Evolutionary conservation across 2,888 invertebrate species (phyloP).

Genomic region (Holacanthella duospinosa): DNA sequence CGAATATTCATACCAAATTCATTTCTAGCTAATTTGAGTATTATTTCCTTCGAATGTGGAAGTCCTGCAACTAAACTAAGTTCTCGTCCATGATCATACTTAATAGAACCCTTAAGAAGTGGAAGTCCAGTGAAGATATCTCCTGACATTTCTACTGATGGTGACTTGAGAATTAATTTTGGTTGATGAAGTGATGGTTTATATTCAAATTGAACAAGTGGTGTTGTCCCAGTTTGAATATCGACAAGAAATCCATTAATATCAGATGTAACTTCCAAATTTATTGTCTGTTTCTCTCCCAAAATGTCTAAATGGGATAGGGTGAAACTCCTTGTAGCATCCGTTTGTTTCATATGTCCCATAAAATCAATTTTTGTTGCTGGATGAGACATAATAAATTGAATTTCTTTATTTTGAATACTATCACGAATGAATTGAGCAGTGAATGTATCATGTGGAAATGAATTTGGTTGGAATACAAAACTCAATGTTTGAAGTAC

Average conservation of each 20-base stretch:
- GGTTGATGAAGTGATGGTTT: neutral
- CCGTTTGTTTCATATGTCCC: conserved; percentile 2
- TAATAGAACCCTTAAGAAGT: conserved; percentile 20
- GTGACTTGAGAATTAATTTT: neutral
- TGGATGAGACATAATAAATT: conserved; percentile 18
- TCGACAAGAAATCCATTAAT: neutral
- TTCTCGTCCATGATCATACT: conserved; percentile 18
- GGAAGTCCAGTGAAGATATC: conserved; percentile 22
- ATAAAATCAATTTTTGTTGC: conserved; percentile 22
- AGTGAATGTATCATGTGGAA: conserved; percentile 23
- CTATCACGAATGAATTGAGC: conserved; percentile 1
- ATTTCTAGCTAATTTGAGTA: conserved; percentile 32
- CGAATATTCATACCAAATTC: conserved; percentile 35
- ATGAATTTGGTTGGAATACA: conserved; percentile 29
- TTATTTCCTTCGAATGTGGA: conserved; percentile 38
- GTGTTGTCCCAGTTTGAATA: neutral
- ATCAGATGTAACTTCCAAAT: conserved; percentile 4
- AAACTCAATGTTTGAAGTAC: conserved; percentile 18
- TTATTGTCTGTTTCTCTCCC: conserved; percentile 10
- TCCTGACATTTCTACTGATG: neutral
- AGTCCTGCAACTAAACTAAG: conserved; percentile 37
- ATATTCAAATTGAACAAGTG: neutral
- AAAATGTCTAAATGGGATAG: conserved; percentile 20
- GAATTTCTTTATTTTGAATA: conserved; percentile 5
- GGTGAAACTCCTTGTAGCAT: conserved; percentile 12